Percentiles rank a stretch among this genome's conserved stretches.
phyloP scores from a whole-genome alignment of 2,797 vertebrate species.

The Naso thynnoides region DNA sequence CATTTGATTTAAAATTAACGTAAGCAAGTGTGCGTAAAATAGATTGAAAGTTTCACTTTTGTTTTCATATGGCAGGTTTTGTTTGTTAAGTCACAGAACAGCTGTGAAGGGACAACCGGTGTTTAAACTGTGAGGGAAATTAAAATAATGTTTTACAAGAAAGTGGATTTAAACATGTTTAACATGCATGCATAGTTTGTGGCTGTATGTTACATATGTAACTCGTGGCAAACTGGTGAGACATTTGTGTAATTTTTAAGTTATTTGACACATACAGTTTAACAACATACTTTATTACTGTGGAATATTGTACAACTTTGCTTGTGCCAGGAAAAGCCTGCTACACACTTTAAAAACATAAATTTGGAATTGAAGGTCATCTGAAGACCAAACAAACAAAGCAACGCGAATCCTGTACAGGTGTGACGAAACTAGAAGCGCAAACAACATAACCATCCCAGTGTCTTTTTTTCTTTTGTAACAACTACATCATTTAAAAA shows the following conservation, averaged over 20 bases:
- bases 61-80: conserved; percentile 21
- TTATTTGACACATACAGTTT: not conserved
- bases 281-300: not conserved
- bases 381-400: not conserved
- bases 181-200: not conserved
- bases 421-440: not conserved
- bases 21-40: conserved; percentile 13
- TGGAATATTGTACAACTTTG: too few relatives aligned
- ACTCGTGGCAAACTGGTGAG: not conserved
- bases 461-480: not conserved
- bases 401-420: not conserved
- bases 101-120: not conserved
- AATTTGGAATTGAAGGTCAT: not conserved
- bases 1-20: conserved; percentile 38
- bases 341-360: too few relatives aligned
- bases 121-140: conserved; percentile 2
- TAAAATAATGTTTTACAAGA: not conserved
- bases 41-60: not conserved
- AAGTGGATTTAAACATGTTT: not conserved
- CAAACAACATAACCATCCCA: not conserved
- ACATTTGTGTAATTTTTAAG: not conserved
- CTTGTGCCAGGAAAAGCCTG: too few relatives aligned
- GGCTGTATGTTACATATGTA: not conserved
- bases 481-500: not conserved
- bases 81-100: conserved; percentile 1